Conservation (phyloP, 1,140 invertebrate species). For the Zaprionus gabonicus region DNA sequence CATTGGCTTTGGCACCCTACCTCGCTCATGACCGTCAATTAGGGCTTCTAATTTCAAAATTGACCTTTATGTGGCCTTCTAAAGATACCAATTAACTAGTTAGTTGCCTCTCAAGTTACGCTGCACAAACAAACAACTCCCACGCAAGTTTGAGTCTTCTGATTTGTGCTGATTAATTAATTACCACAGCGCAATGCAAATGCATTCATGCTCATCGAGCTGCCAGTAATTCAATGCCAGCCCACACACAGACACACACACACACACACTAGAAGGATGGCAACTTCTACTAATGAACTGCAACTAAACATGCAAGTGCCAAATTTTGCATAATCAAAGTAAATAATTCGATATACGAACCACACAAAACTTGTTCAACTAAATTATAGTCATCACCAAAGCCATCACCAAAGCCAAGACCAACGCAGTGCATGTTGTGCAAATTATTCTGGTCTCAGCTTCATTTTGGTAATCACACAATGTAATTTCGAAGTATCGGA, state of each 20-base stretch:
- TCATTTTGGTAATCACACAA: background rate
- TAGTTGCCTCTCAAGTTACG: background rate
- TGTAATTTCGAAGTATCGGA: background rate
- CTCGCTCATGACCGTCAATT: background rate
- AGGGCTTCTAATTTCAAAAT: background rate
- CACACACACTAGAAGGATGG: background rate
- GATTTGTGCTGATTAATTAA: constrained; percentile 1
- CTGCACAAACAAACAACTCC: too few relatives aligned
- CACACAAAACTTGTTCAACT: background rate
- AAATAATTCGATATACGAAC: background rate
- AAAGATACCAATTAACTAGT: constrained; percentile 4
- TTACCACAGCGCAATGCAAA: background rate
- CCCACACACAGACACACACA: background rate
- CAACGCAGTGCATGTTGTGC: background rate
- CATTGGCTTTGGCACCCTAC: background rate
- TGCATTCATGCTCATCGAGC: background rate
- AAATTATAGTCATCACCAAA: background rate
- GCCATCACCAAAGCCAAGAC: background rate
- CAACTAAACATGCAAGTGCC: background rate
- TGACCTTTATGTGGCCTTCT: background rate
- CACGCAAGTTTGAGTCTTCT: background rate
- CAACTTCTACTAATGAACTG: constrained; percentile 10
- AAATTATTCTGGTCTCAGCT: background rate
- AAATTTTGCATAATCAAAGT: background rate
- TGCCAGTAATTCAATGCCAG: background rate